Base-by-base conservation (phyloP, 2,888 invertebrate species). In the Linnaemya vulpina region DNA sequence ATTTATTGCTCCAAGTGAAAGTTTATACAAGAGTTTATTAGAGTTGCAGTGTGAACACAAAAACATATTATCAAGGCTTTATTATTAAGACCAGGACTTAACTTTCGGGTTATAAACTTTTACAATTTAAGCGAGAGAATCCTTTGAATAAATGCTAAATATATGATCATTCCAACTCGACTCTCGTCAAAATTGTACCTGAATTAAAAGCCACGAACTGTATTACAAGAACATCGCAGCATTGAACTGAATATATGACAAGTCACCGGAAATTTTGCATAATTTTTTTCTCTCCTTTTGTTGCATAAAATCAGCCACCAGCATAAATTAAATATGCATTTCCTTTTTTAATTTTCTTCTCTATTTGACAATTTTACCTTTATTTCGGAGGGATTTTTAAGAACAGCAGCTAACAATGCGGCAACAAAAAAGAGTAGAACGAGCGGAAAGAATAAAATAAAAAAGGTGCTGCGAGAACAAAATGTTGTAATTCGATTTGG, bases 401-500 rank as follows among this genome's bases (percentile, higher is more conserved):
- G 10, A 55, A 17, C 15, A 58, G 58, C 22, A 49, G 17, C 46
- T 49, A 17, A 10, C 46, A n/a, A 46, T 46, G 15, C 63, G 17
- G 46, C 38, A 25, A 77, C 65, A 30, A 30, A 30, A 30, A 30
- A 30, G 30, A 5, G 30, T 17, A 65, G 20, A 25, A 35, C 11
- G 38, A 20, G 7, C 1, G 17, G n/a, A 8, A 30, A 68, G 35
- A 0, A 63, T 71, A 78, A 53, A 46, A 63, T 55, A 65, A 80
- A 74, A 73, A 81, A 68, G 77, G 38, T 77, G 58, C 46, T 76
- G 49, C 5, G 30, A 53, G 71, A 76, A 68, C 73, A 84, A 53
- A 77, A 77, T 71, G 67, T 71, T 62, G 84, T 87, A 86, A 87
- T 87, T 86, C 73, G 87, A 87, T 86, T 85, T 87, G 86, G 79